Base-by-base conservation (phyloP, 1,140 invertebrate species). In the Drosophila orena region DNA sequence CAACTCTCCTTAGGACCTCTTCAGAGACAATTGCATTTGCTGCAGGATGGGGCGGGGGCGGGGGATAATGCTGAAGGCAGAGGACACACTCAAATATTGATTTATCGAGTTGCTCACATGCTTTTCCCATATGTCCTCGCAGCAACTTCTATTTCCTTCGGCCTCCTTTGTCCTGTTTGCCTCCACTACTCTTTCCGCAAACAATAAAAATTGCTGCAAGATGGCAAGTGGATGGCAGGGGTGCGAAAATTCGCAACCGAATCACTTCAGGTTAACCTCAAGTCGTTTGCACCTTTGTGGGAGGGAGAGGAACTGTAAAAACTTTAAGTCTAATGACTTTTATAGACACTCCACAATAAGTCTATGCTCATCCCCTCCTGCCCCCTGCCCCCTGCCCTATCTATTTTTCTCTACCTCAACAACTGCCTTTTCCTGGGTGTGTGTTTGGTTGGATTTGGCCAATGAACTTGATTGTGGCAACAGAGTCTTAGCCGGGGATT, bases 101-200 rank as follows among this genome's bases (percentile, higher is more conserved):
- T 88, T 88, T 88, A 88, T 83, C 57, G 84, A 83, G 76, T 72
- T 77, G 76, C 83, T 79, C 83, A 88, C 77, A 73, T 86, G 77
- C 40, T 20, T 22, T 44, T 34, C 47, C 37, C 47, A 50, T 55
- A 61, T 72, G 65, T 69, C 60, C 80, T 55, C 40, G 30, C 46
- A 22, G 52, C 40, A 44, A 42, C 60, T 27, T 0, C 34, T 17
- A 44, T 10, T 27, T 64, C 60, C 17, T 17, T 43, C 20, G 17
- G 42, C 10, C 37, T 50, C 27, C 38, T 43, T 38, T 46, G 22
- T 68, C 38, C 44, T 43, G 40, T 40, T 22, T 34, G 44, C 38
- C 24, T 38, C 10, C 17, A 11, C 20, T 46, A 1, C 15, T 30
- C 37, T 2, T 59, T 17, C 12, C n/a, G 50, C 50, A 70, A 71